Conservation (phyloP, 2,888 invertebrate genomes). For the Brassicogethes aeneus region DNA sequence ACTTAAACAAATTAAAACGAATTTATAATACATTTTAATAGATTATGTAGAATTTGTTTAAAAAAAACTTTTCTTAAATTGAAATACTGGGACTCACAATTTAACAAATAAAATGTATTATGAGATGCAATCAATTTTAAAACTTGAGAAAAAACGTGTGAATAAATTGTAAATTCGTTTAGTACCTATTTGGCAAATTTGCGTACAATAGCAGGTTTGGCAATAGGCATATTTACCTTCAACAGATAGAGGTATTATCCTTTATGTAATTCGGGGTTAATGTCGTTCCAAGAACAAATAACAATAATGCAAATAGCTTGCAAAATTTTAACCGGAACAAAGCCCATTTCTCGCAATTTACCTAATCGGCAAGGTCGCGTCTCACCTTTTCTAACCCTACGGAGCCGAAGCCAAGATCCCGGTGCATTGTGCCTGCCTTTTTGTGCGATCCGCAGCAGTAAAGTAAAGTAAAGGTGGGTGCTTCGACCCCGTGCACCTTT, state of each 20-base stretch:
- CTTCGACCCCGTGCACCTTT: neutral
- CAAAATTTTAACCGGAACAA: conserved; percentile 1
- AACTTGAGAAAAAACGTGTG: no score
- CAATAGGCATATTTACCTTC: no score
- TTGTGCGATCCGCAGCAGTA: neutral
- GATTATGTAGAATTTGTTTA: no score
- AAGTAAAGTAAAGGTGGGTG: neutral
- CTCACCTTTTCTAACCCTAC: neutral
- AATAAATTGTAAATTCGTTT: no score
- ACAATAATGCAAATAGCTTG: neutral
- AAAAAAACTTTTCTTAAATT: no score
- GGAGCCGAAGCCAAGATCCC: neutral
- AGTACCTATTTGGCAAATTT: no score
- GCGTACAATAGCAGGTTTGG: no score
- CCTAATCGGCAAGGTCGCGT: neutral
- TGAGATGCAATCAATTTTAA: no score
- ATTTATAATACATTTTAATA: no score
- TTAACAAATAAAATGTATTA: no score
- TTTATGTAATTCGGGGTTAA: conserved; percentile 10
- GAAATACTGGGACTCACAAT: no score
- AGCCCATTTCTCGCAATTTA: neutral
- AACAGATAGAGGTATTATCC: conserved; percentile 8
- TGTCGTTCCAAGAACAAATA: neutral
- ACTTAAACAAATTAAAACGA: no score
- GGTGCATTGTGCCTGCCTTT: neutral